Evolutionary conservation across 2,888 invertebrate species (phyloP), one percentile per base, ranked within the genome.

Genomic region (Microdon myrmicae): DNA sequence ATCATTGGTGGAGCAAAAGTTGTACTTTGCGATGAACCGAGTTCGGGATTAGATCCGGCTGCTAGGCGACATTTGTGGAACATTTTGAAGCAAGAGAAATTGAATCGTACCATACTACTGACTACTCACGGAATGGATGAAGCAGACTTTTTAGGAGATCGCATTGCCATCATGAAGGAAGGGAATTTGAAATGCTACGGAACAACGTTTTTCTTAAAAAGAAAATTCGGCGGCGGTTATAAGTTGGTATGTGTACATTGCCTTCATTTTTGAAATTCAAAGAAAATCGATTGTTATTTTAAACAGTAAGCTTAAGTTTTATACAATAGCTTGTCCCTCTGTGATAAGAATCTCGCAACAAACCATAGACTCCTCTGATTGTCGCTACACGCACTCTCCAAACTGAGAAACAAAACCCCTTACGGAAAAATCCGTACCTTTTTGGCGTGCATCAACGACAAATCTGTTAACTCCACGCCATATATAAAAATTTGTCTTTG

Each of bases 101-200:
- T 81, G 69, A 87, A 86, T 28, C 83, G 92, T 8, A 89, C 92
- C 0, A 87, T 94, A 75, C 83, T 94, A 31, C 79, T 93, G 41
- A 89, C 92, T 0, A 90, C 90, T 0, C 90, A 93, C 76, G 91
- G 90, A 73, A 91, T 92, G 88, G 90, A 91, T 70, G 91, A 93
- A 77, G 92, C 93, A 0, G 93, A 92, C 75, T 81, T 88, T 39
- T 81, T 93, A 2, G 92, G 92, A 0, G 92, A 93, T 76, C 82
- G 92, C 22, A 89, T 93, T 53, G 92, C 91, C 12, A 92, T 94
- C 58, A 90, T 94, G 89, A 86, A 90, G 0, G 85, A 85, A 31
- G 93, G 93, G 0, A 83, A 85, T 16, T 79, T 93, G 25, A 88
- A 90, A 71, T 92, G 92, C 73, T 86, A 87, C 56, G 93, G 92